These are phyloP conservation scores for Elegia similella DNA, from an alignment of 2,888 invertebrate genomes.

Conservation along the genomic window DNA sequence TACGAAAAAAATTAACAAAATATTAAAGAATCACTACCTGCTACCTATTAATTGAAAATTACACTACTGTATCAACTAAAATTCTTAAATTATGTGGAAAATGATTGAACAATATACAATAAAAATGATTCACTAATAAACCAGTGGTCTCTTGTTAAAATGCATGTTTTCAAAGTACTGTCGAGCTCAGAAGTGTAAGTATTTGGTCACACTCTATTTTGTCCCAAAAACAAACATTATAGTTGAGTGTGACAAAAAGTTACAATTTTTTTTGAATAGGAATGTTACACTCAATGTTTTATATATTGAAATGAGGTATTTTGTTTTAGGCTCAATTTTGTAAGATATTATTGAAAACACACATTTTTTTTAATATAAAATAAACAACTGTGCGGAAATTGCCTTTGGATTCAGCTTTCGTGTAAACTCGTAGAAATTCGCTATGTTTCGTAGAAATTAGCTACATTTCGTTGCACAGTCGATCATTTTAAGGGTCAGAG, in stretches of 20 bases:
- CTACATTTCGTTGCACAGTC: constrained; percentile 28
- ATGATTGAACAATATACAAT: constrained; percentile 80
- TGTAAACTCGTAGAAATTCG: constrained; percentile 24
- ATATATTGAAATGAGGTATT: constrained; percentile 55
- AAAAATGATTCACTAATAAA: constrained; percentile 78
- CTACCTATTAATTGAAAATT: constrained; percentile 78
- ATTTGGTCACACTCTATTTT: constrained; percentile 17
- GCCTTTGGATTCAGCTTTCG: constrained; percentile 28
- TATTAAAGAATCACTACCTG: constrained; percentile 76
- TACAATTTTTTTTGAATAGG: constrained; percentile 31
- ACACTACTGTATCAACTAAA: constrained; percentile 76
- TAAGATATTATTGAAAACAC: constrained; percentile 31
- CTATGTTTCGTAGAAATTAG: constrained; percentile 26
- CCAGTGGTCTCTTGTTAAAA: constrained; percentile 56
- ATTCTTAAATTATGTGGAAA: constrained; percentile 78
- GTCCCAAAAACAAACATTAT: constrained; percentile 8
- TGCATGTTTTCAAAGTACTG: constrained; percentile 37
- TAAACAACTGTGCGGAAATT: constrained; percentile 38
- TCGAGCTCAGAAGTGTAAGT: constrained; percentile 14
- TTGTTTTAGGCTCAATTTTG: constrained; percentile 40
- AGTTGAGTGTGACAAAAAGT: not conserved
- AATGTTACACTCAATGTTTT: constrained; percentile 10
- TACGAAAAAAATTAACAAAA: constrained; percentile 79
- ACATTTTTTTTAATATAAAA: constrained; percentile 32
- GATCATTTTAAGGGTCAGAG: constrained; percentile 45